These are phyloP conservation scores for Aulostomus chinensis DNA, from an alignment of 2,797 vertebrate species.

Conservation along the genomic window DNA sequence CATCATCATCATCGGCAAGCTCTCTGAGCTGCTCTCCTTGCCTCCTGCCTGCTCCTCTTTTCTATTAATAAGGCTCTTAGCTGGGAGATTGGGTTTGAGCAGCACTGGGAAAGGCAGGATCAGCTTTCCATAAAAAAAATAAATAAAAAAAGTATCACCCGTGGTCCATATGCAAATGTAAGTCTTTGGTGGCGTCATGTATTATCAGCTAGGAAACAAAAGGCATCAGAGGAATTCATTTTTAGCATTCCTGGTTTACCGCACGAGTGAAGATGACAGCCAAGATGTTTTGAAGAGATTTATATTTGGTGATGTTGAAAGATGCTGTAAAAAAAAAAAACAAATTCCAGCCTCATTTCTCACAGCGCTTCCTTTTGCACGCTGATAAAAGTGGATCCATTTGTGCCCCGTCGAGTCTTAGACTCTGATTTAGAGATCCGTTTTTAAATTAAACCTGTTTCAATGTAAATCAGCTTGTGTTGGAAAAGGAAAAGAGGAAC, in stretches of 20 bases:
- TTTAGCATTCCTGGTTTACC: not conserved
- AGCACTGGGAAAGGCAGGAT: constrained; percentile 1
- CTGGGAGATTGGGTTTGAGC: constrained; percentile 22
- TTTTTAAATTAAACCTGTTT: too few species aligned
- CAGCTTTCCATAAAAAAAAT: constrained; percentile 5
- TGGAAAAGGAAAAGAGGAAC: too few species aligned
- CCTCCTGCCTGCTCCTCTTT: constrained; percentile 18
- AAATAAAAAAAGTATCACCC: not conserved
- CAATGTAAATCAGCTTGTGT: too few species aligned
- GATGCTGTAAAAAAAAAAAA: not conserved
- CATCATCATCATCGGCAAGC: constrained; percentile 25
- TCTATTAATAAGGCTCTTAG: constrained; percentile 40
- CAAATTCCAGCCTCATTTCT: too few species aligned
- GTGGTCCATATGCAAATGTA: constrained; percentile 12
- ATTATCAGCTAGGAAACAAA: not conserved
- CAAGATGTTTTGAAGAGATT: not conserved
- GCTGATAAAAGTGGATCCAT: too few species aligned
- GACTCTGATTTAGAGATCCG: too few species aligned
- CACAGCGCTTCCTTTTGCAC: too few species aligned
- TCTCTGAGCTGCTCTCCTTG: constrained; percentile 19
- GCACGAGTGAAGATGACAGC: not conserved
- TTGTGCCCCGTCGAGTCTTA: too few species aligned
- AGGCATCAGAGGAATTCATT: not conserved
- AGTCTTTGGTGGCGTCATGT: not conserved
- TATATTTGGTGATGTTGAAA: not conserved